Conservation (phyloP, 92 coral and sea anemone genomes). For the Hydrozoanthus gracilis region DNA sequence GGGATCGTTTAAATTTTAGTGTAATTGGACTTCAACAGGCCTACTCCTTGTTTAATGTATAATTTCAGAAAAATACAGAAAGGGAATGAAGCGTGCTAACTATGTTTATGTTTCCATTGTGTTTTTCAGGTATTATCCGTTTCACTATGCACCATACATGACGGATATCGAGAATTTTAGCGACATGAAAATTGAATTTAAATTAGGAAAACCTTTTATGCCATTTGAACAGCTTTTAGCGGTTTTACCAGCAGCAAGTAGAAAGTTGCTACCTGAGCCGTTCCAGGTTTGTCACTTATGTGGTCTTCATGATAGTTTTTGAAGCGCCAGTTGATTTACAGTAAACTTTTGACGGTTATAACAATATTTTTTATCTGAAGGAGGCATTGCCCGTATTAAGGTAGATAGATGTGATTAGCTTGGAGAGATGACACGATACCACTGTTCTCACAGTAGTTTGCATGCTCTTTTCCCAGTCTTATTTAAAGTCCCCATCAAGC, state of each 20-base stretch:
- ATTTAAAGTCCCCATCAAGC: too few species aligned
- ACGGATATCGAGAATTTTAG: slow-evolving; percentile 85
- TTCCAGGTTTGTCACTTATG: slow-evolving; percentile 72
- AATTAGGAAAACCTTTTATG: slow-evolving; percentile 88
- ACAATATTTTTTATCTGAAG: too few species aligned
- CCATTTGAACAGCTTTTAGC: slow-evolving; percentile 97
- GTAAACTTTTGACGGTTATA: neutral
- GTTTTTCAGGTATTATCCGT: slow-evolving; percentile 88
- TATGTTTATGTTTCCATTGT: neutral
- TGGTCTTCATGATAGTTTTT: neutral
- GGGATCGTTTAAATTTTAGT: too few species aligned
- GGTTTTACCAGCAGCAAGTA: slow-evolving; percentile 96
- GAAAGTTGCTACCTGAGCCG: slow-evolving; percentile 85
- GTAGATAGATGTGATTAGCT: too few species aligned
- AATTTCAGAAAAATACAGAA: neutral
- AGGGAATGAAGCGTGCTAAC: neutral
- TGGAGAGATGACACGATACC: too few species aligned
- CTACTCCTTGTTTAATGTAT: too few species aligned
- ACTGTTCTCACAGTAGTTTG: too few species aligned
- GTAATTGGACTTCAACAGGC: too few species aligned
- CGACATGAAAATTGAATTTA: slow-evolving; percentile 62
- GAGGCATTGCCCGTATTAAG: too few species aligned
- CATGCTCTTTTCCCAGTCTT: too few species aligned
- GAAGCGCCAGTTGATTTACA: neutral
- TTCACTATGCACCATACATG: slow-evolving; percentile 95